Evolutionary conservation across 1,140 invertebrate genomes (phyloP).

Genomic region (Atta texana): DNA sequence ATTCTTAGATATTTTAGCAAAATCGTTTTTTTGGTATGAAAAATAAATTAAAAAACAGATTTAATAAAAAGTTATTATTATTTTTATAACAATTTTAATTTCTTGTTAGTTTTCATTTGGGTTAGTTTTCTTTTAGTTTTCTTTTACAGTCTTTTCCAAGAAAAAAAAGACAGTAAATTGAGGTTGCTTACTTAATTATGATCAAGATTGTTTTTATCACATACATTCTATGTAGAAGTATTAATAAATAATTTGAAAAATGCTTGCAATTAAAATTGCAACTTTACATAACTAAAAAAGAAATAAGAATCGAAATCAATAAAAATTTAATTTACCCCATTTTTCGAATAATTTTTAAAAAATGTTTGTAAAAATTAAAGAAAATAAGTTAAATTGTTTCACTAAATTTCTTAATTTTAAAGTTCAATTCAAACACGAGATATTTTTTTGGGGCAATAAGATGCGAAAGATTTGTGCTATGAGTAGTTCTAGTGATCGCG

Average conservation of each 20-base stretch:
- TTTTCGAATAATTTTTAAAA: neutral
- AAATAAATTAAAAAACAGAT: too few relatives aligned
- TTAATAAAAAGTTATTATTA: too few relatives aligned
- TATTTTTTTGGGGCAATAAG: slow-evolving; percentile 7
- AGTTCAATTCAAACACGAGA: neutral
- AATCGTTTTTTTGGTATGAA: too few relatives aligned
- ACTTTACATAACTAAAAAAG: slow-evolving; percentile 6
- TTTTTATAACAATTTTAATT: too few relatives aligned
- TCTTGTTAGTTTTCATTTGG: too few relatives aligned
- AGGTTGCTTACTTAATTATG: too few relatives aligned
- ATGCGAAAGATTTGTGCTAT: neutral
- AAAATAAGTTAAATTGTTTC: neutral
- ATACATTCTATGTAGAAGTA: neutral
- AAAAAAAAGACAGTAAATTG: too few relatives aligned
- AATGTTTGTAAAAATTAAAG: neutral
- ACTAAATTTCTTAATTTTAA: neutral
- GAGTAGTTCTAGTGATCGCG: neutral
- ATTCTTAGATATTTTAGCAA: too few relatives aligned
- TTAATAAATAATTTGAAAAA: neutral
- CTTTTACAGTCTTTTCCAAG: too few relatives aligned
- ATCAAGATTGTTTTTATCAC: neutral
- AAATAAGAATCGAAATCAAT: neutral
- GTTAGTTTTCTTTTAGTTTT: too few relatives aligned
- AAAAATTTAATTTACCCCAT: neutral
- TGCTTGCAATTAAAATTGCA: neutral